Base-by-base conservation (phyloP, 2,888 invertebrate species). In the Phasia obesa region DNA sequence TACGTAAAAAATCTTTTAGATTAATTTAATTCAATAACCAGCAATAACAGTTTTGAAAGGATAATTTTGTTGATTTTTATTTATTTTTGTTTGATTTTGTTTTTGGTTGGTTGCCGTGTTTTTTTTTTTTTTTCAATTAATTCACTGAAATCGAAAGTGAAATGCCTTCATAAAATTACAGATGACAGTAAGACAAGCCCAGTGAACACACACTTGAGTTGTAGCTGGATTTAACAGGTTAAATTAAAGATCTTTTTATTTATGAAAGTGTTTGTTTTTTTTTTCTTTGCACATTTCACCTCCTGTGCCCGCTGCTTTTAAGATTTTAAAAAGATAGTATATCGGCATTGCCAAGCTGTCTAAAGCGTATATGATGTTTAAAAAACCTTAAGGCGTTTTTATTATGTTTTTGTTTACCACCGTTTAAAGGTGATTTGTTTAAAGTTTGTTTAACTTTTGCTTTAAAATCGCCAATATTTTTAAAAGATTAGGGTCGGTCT, bases 101-200 rank as follows among this genome's bases (percentile, higher is more conserved):
- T 59, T 38, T 0, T 25, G 53, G 42, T 19, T 55, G 38, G 38
- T 49, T 64, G 49, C 73, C 42, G 13, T 57, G n/a, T n/a, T n/a
- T n/a, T n/a, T n/a, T n/a, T n/a, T n/a, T n/a, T n/a, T n/a, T n/a
- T n/a, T n/a, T n/a, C n/a, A 13, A 4, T 21, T 38, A 62, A 81
- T 75, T 69, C 62, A 83, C 81, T 88, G 86, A 88, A 89, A 89
- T 88, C 87, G 88, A 89, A 89, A 89, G 89, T 89, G 86, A 88
- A 89, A 77, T 86, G 86, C 87, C 88, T 87, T 87, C 87, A 13
- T 59, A 65, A 60, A 27, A 23, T 13, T 35, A 44, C 55, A 27
- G 38, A 9, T 73, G 57, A 13, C 31, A 64, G 53, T n/a, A 55
- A 67, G 49, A 60, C 38, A 44, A 59, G n/a, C 25, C 13, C 21